Evolutionary conservation across 1,140 invertebrate genomes (phyloP).

Genomic region (Eumeta japonica): DNA sequence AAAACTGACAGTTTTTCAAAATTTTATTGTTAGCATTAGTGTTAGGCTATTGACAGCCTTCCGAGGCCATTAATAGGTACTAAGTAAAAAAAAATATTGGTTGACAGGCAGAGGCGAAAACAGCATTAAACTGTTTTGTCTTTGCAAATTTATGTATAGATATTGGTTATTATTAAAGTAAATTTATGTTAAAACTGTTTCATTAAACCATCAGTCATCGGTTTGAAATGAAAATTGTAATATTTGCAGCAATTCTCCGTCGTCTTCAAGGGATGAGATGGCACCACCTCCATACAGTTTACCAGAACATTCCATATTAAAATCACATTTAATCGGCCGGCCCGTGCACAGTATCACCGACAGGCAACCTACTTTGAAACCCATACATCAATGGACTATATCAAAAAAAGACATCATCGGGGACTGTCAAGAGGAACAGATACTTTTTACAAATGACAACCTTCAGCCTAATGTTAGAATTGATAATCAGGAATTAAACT

Average conservation of each 20-base stretch:
- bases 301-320: conserved; percentile 49
- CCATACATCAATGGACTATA: conserved; percentile 52
- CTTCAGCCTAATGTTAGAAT: conserved; percentile 29
- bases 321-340: conserved; percentile 51
- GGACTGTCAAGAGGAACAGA: conserved; percentile 48
- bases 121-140: too few relatives aligned
- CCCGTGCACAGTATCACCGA: too few relatives aligned
- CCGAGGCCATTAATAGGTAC: too few relatives aligned
- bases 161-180: not conserved
- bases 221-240: conserved; percentile 4
- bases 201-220: conserved; percentile 1
- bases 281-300: conserved; percentile 35
- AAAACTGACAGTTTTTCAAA: too few relatives aligned
- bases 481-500: conserved; percentile 34
- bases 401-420: conserved; percentile 51
- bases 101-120: too few relatives aligned
- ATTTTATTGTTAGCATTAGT: too few relatives aligned
- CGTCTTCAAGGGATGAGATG: conserved; percentile 30
- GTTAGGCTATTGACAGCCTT: too few relatives aligned
- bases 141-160: too few relatives aligned
- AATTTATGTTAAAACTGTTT: not conserved
- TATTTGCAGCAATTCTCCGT: conserved; percentile 33
- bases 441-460: conserved; percentile 53
- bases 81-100: too few relatives aligned
- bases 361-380: conserved; percentile 28